These are phyloP conservation scores for Peromyscus melanophrys DNA, from an alignment of 2,797 vertebrate species.

Conservation along the genomic window DNA sequence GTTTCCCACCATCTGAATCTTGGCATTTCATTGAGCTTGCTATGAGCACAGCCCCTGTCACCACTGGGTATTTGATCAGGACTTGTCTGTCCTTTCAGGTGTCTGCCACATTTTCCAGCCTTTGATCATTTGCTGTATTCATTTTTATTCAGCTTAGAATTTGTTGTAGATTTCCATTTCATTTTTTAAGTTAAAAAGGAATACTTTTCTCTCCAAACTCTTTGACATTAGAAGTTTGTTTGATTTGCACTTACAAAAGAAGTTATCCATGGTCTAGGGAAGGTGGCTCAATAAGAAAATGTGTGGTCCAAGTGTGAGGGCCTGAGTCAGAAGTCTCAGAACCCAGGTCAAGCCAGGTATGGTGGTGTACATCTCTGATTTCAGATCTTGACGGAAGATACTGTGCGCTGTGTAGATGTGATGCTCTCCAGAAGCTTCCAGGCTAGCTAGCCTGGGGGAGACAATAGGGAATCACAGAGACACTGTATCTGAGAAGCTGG, in stretches of 20 bases:
- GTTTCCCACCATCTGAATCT: background rate
- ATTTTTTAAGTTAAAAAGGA: constrained; percentile 56
- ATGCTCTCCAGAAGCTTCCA: no score
- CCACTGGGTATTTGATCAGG: background rate
- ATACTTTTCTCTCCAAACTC: background rate
- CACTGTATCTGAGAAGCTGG: background rate
- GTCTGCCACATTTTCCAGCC: background rate
- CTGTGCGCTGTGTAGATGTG: rapidly evolving
- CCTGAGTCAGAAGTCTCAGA: background rate
- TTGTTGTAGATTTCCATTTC: constrained; percentile 2
- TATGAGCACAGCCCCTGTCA: background rate
- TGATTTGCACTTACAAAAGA: background rate
- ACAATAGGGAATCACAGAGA: background rate
- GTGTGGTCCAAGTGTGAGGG: background rate
- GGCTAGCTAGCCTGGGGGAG: background rate
- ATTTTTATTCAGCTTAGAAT: constrained; percentile 45
- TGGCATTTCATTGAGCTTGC: constrained; percentile 25
- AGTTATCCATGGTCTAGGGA: background rate
- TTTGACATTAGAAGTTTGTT: background rate
- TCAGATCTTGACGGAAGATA: background rate
- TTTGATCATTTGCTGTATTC: constrained; percentile 40
- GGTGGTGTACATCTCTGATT: background rate
- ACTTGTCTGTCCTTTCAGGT: background rate
- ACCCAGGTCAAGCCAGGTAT: background rate
- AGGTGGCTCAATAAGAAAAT: background rate